Base-by-base conservation (phyloP, 2,797 vertebrate genomes). In the Triplophysa bombifrons region DNA sequence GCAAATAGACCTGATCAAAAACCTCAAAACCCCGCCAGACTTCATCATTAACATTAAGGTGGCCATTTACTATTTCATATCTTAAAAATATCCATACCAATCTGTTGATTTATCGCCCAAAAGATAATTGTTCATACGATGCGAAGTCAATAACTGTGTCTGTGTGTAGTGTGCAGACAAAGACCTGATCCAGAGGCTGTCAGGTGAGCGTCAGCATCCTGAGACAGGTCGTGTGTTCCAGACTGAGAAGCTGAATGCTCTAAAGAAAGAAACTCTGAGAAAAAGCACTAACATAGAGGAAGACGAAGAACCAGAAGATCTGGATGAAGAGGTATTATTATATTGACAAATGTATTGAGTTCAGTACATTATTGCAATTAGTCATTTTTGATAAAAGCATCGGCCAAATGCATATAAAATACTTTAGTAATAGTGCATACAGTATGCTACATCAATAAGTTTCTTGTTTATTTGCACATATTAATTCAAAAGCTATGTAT, bases 41-140 rank as follows among this genome's bases (percentile, higher is more conserved):
- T 84, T 99, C 87, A 92, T 99, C 88, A 96, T 99, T 87, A 98
- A 96, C 88, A 96, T 99, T 83, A 99, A 98, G 97, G 98, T 99
- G 56, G 19, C 5, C 25, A 1, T 3, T 3, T 76, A 11, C 12
- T 68, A n/a, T 65, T 70, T n/a, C 38, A 74, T 53, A 66, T 48
- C 41, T 69, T 12, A 69, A 77, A 60, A 22, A 19, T 12, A 25
- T 25, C 20, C 12, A 3, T 14, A 60, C 0, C 10, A 22, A 56
- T 22, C 55, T 58, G 6, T 25, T 16, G 3, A 10, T 11, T 58
- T 16, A 34, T n/a, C 0, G 12, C 22, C 34, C 0, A 38, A 7
- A 38, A 38, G 4, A 76, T 3, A 38, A 58, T 69, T 61, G 11
- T 58, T 25, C 20, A 13, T 58, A 58, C 22, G 20, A 58, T 58